Evolutionary conservation across 2,797 vertebrate genomes (phyloP).

Genomic region (Micropoecilia bifurca): DNA sequence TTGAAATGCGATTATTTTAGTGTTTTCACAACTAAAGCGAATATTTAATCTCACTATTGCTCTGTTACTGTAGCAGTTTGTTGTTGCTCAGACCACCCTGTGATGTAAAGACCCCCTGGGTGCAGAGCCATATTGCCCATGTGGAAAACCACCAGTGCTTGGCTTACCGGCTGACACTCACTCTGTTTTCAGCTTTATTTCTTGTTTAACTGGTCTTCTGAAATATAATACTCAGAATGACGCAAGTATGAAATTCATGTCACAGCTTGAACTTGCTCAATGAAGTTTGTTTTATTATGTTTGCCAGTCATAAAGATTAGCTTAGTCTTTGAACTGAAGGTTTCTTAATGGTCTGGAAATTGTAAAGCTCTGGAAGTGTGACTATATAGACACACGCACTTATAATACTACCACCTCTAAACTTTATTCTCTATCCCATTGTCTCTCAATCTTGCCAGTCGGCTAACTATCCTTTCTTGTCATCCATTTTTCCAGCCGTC

Average conservation of each 20-base stretch:
- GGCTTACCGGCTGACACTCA: too few relatives aligned
- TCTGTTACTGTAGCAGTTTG: not conserved
- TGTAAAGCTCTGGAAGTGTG: not conserved
- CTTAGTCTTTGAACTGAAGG: not conserved
- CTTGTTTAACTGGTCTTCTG: not conserved
- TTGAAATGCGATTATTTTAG: not conserved
- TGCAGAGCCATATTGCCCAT: not conserved
- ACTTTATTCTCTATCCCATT: not conserved
- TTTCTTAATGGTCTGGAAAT: not conserved
- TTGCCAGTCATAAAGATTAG: not conserved
- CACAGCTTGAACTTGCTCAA: not conserved
- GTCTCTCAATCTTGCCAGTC: not conserved
- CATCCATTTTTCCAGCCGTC: not conserved
- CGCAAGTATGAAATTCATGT: not conserved
- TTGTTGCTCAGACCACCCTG: not conserved
- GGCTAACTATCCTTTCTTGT: not conserved
- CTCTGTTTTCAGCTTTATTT: not conserved
- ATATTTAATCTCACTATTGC: not conserved
- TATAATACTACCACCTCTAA: not conserved
- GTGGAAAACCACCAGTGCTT: not conserved
- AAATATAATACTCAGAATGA: slow-evolving; percentile 21
- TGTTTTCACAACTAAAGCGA: not conserved
- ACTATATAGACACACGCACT: too few relatives aligned
- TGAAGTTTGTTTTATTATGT: not conserved
- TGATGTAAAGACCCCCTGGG: not conserved